Evolutionary conservation across 2,113 vertebrate genomes (phyloP).

Genomic region (Lepisosteus osseus): DNA sequence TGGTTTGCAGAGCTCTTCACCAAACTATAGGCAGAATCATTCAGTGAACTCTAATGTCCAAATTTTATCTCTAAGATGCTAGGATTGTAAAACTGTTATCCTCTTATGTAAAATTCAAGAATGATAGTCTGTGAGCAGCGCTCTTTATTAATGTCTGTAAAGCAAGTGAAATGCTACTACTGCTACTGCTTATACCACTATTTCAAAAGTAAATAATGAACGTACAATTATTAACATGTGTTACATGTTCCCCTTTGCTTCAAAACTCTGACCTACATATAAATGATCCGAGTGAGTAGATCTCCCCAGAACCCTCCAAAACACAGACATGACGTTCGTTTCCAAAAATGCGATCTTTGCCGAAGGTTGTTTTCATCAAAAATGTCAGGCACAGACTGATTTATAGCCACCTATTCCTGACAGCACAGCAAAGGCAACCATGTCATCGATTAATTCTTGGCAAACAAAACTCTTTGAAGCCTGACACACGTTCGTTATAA

Average conservation of each 20-base stretch:
- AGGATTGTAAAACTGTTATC: no score
- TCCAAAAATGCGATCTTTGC: neutral
- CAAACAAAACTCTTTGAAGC: neutral
- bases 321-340: neutral
- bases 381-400: neutral
- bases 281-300: neutral
- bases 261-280: neutral
- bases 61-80: no score
- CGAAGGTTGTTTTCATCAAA: slow-evolving; percentile 6
- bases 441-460: neutral
- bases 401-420: neutral
- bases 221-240: neutral
- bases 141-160: no score
- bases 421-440: neutral
- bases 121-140: no score
- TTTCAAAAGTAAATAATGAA: neutral
- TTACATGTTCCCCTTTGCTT: neutral
- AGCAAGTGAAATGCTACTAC: neutral
- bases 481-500: neutral
- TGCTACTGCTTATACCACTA: neutral
- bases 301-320: neutral
- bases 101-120: no score
- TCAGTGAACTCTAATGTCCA: no score
- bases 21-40: no score
- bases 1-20: no score